Evolutionary conservation across 1,140 invertebrate species (phyloP).

Genomic region (Leptinotarsa defecta): DNA sequence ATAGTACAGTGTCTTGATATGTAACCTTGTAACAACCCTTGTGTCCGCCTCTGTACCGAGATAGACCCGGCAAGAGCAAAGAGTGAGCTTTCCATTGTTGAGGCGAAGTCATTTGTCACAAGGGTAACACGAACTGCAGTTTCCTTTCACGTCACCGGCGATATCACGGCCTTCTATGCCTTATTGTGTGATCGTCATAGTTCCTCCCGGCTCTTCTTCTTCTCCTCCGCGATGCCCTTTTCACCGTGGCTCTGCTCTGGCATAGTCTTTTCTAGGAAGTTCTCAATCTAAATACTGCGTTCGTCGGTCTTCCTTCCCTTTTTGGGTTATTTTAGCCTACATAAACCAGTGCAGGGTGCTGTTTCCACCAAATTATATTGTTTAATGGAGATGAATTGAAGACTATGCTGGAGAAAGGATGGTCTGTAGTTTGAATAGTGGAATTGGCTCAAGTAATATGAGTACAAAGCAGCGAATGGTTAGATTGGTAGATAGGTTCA

Average conservation of each 20-base stretch:
- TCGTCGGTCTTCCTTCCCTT: slow-evolving; percentile 5
- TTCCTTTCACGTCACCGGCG: slow-evolving; percentile 30
- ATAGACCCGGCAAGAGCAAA: slow-evolving; percentile 1
- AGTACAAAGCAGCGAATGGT: too few relatives aligned
- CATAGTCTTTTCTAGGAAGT: slow-evolving; percentile 13
- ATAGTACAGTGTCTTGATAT: background rate
- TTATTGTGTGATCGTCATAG: slow-evolving; percentile 25
- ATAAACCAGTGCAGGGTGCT: slow-evolving; percentile 17
- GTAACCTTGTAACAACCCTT: background rate
- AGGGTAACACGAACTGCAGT: slow-evolving; percentile 30
- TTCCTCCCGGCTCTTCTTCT: slow-evolving; percentile 11
- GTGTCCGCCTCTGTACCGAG: background rate
- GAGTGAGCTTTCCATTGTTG: slow-evolving; percentile 22
- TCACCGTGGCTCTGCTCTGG: background rate
- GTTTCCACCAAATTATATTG: too few relatives aligned
- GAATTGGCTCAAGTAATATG: too few relatives aligned
- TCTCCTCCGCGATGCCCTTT: slow-evolving; percentile 14
- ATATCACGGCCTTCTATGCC: slow-evolving; percentile 28
- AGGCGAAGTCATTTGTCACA: slow-evolving; percentile 28
- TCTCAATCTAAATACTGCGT: slow-evolving; percentile 16
- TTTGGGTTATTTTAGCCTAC: slow-evolving; percentile 17
- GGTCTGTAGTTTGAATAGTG: too few relatives aligned
- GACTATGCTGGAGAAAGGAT: too few relatives aligned
- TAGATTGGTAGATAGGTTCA: too few relatives aligned
- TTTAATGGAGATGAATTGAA: too few relatives aligned